Conservation (phyloP, 2,113 vertebrate species). For the Cacatua alba region DNA sequence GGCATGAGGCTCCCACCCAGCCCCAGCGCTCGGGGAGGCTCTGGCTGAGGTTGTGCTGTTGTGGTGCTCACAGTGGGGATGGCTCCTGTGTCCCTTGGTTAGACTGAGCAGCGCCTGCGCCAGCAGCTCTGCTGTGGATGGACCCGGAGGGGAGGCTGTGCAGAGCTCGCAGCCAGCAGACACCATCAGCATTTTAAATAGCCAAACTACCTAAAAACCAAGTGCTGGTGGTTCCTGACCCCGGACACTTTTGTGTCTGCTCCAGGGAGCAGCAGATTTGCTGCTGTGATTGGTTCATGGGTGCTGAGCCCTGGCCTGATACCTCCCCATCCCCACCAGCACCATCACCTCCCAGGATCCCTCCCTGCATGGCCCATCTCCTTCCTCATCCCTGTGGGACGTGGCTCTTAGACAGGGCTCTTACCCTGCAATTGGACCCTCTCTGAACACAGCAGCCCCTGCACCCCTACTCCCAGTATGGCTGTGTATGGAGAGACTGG, state of each 20-base stretch:
- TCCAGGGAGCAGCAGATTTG: not conserved
- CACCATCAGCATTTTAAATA: not conserved
- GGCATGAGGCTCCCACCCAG: fast-evolving
- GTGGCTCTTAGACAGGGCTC: not conserved
- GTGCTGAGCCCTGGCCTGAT: not conserved
- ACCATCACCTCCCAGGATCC: not conserved
- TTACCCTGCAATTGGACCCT: not conserved
- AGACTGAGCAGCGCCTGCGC: not conserved
- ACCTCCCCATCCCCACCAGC: not conserved
- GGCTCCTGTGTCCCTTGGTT: not conserved
- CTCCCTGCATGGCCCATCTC: not conserved
- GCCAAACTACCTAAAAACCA: not conserved
- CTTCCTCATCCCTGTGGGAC: not conserved
- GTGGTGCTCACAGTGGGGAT: not conserved
- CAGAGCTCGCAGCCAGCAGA: not conserved
- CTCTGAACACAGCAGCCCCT: not conserved
- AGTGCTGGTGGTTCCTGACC: not conserved
- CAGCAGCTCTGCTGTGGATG: not conserved
- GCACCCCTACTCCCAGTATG: not conserved
- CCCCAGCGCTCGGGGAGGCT: fast-evolving
- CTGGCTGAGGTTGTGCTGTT: not conserved
- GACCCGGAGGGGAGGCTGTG: not conserved
- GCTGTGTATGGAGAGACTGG: not conserved
- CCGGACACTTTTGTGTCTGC: fast-evolving
- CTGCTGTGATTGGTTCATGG: fast-evolving